Conservation (phyloP, 1,140 invertebrate species). For the Macrosteles quadrilineatus region DNA sequence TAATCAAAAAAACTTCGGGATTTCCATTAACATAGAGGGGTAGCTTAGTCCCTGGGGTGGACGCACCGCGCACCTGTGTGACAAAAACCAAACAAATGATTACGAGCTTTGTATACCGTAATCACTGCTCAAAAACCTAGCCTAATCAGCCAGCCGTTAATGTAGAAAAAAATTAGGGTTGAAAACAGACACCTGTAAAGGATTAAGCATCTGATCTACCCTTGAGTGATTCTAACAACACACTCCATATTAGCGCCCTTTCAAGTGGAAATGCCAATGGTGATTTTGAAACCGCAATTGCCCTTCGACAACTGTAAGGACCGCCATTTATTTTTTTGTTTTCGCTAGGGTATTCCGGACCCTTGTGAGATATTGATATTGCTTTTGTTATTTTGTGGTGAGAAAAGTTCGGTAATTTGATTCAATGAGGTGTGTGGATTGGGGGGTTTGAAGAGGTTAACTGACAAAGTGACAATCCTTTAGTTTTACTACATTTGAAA, state of each 20-base stretch:
- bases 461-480: too few species aligned
- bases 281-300: not conserved
- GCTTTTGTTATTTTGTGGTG: not conserved
- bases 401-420: too few species aligned
- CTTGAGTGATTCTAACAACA: not conserved
- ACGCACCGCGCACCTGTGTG: not conserved
- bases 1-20: too few species aligned
- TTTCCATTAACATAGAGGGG: too few species aligned
- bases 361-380: constrained; percentile 10
- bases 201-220: not conserved
- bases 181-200: too few species aligned
- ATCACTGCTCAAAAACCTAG: not conserved
- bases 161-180: not conserved
- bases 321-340: not conserved
- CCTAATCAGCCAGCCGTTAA: not conserved
- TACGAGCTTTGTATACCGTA: not conserved
- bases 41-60: too few species aligned
- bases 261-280: constrained; percentile 9
- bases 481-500: too few species aligned
- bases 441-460: too few species aligned
- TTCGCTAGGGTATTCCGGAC: not conserved
- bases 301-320: not conserved
- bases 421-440: too few species aligned
- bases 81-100: constrained; percentile 14
- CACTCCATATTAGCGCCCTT: constrained; percentile 4